Conservation (phyloP, 2,888 invertebrate species). For the Anthoptus insignis region DNA sequence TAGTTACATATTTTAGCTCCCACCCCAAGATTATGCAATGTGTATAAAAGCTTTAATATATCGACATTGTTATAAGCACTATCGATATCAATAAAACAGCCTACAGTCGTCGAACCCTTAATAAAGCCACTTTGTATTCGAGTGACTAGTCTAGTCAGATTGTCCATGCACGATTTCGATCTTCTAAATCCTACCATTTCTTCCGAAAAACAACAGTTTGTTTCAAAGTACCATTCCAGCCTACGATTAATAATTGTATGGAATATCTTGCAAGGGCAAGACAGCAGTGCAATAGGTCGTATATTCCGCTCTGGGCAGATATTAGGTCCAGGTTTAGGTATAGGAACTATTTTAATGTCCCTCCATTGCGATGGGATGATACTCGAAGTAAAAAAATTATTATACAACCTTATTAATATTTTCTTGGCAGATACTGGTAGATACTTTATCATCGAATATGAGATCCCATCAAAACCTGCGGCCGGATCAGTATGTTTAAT, state of each 20-base stretch:
- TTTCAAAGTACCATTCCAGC: slow-evolving; percentile 41
- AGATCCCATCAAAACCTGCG: slow-evolving; percentile 21
- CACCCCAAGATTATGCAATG: slow-evolving; percentile 30
- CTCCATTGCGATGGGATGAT: slow-evolving; percentile 25
- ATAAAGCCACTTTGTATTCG: slow-evolving; percentile 37
- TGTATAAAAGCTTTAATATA: slow-evolving; percentile 19
- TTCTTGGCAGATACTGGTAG: slow-evolving; percentile 15
- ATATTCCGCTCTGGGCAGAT: not conserved
- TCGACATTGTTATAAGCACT: slow-evolving; percentile 42
- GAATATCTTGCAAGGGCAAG: slow-evolving; percentile 32
- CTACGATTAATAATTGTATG: slow-evolving; percentile 36
- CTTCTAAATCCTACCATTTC: slow-evolving; percentile 42
- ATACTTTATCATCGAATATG: slow-evolving; percentile 32
- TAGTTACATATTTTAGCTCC: slow-evolving; percentile 34
- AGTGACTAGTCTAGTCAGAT: slow-evolving; percentile 29
- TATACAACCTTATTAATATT: slow-evolving; percentile 20
- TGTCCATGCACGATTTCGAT: slow-evolving; percentile 35
- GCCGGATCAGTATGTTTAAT: slow-evolving; percentile 20
- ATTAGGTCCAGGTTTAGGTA: slow-evolving; percentile 17
- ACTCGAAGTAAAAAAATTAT: slow-evolving; percentile 20
- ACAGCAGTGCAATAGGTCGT: slow-evolving; percentile 28
- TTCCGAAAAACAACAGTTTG: slow-evolving; percentile 23
- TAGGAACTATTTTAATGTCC: slow-evolving; percentile 25
- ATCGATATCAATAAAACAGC: slow-evolving; percentile 43
- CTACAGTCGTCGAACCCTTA: slow-evolving; percentile 19